phyloP scores from a whole-genome alignment of 37 sponge, comb jelly and placozoan genomes.

The Eunapius fragilis region DNA sequence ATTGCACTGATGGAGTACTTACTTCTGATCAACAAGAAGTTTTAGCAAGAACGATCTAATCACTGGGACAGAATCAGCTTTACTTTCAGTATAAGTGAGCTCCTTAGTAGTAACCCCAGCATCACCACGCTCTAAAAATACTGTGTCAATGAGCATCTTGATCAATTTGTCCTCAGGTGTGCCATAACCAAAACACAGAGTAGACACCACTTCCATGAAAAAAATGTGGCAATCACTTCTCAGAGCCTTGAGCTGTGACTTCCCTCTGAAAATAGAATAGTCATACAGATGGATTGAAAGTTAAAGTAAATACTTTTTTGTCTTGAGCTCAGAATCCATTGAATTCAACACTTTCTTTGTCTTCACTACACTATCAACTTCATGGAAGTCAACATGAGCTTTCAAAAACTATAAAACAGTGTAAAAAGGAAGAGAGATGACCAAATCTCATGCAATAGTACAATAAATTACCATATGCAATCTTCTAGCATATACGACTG shows the following conservation, averaged over 20 bases:
- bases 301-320: not conserved
- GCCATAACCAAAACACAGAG: conserved; percentile 66
- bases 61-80: conserved; percentile 43
- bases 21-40: conserved; percentile 59
- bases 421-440: not conserved
- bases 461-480: conserved; percentile 26
- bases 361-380: conserved; percentile 1
- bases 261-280: not conserved
- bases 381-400: conserved; percentile 17
- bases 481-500: conserved; percentile 34
- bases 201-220: conserved; percentile 66
- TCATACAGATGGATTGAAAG: conserved; percentile 1
- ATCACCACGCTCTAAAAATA: conserved; percentile 29
- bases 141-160: conserved; percentile 43
- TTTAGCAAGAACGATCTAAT: conserved; percentile 68
- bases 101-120: conserved; percentile 14
- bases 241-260: not conserved
- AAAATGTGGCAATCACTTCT: conserved; percentile 30
- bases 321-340: conserved; percentile 23
- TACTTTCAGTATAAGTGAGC: conserved; percentile 31
- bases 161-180: conserved; percentile 63
- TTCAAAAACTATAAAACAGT: conserved; percentile 3
- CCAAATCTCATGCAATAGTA: not conserved
- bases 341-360: conserved; percentile 1
- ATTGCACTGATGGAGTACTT: not conserved